Evolutionary conservation across 1,140 invertebrate species (phyloP), one percentile per base, ranked within the genome.

Genomic region (Drosophila neocordata): DNA sequence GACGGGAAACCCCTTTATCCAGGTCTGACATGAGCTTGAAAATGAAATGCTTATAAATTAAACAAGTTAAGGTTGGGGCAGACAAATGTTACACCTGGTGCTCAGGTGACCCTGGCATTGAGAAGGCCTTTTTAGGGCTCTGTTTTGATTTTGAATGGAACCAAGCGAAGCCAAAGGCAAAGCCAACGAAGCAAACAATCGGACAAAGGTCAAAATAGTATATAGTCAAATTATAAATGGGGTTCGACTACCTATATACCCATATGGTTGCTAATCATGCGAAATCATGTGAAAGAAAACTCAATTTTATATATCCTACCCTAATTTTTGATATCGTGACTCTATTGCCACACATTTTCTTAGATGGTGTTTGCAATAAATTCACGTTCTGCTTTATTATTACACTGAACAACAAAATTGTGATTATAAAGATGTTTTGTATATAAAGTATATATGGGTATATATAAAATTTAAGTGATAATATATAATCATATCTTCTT

Each of bases 201-300:
- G 8, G 41, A 31, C 27, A 74, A 73, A 75, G 72, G 72, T 74
- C 65, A 75, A 55, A 67, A 48, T 18, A 37, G 31, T n/a, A 4
- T 24, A 4, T 57, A 48, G 56, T 62, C 65, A 59, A 64, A 41
- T 9, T 13, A 44, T n/a, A 59, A n/a, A 24, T 2, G 22, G 27
- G 7, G 13, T 3, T 31, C 27, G 55, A 37, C 55, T 15, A 3
- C 11, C 5, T 31, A 5, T 34, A 11, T 4, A 8, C n/a, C 4
- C 0, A 18, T 31, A 18, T 56, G 53, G 13, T 7, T 15, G 9
- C 41, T 48, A 48, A 48, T 48, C 15, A 48, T 48, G 41, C 8
- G 2, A 48, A 48, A 48, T 48, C 41, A 48, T 20, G 15, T 20
- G 15, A 48, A 18, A 48, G 41, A 4, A 48, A 48, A 48, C 15